These are phyloP conservation scores for Montipora sp. DNA, from an alignment of 64 coral and sea anemone genomes.

Conservation along the genomic window DNA sequence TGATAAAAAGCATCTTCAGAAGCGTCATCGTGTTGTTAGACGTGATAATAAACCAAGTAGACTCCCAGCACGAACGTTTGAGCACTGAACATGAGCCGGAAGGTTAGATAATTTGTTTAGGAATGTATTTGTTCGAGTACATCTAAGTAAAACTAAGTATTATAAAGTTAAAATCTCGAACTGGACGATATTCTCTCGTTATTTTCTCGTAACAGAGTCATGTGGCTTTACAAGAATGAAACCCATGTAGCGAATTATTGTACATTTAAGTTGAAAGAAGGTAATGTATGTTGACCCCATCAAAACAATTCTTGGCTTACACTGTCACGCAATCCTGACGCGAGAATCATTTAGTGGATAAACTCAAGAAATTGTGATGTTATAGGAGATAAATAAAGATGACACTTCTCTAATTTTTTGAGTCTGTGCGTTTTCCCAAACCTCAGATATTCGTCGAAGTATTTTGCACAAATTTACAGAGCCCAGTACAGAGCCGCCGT, in stretches of 20 bases:
- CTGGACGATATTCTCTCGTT: slow-evolving; percentile 7
- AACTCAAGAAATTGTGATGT: too few species aligned
- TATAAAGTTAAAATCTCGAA: slow-evolving; percentile 2
- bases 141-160: slow-evolving; percentile 18
- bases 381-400: too few species aligned
- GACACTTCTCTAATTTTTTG: too few species aligned
- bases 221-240: slow-evolving; percentile 5
- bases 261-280: slow-evolving; percentile 4
- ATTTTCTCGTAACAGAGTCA: slow-evolving; percentile 22
- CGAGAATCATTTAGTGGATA: too few species aligned
- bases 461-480: too few species aligned
- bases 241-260: slow-evolving; percentile 16
- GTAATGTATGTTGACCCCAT: slow-evolving; percentile 11
- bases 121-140: slow-evolving; percentile 15
- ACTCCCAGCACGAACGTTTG: neutral
- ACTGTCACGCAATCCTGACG: neutral
- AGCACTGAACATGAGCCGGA: neutral
- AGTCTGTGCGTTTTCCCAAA: too few species aligned
- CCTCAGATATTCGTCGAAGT: too few species aligned
- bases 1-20: neutral
- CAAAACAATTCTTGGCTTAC: neutral
- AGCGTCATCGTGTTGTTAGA: slow-evolving; percentile 9
- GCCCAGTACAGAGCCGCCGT: too few species aligned
- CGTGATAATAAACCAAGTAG: slow-evolving; percentile 4
- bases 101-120: slow-evolving; percentile 36